These are phyloP conservation scores for Hormaphis cornu DNA, from an alignment of 1,140 invertebrate genomes.

Conservation along the genomic window DNA sequence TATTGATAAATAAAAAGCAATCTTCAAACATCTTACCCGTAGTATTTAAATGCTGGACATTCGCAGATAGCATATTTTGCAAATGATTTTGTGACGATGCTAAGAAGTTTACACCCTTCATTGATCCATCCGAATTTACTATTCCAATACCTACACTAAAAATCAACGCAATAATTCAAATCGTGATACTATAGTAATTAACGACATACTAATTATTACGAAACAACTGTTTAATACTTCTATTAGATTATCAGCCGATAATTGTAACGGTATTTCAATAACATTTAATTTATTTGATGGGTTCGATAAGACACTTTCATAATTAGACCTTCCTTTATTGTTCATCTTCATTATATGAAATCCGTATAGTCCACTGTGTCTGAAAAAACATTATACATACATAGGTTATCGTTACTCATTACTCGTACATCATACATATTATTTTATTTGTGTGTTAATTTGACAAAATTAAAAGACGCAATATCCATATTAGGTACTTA, in stretches of 20 bases:
- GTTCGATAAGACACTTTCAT: background rate
- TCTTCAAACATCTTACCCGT: background rate
- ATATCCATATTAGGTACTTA: too few relatives aligned
- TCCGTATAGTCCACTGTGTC: constrained; percentile 9
- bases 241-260: background rate
- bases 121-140: background rate
- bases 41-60: constrained; percentile 23
- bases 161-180: background rate
- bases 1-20: too few relatives aligned
- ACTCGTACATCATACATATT: too few relatives aligned
- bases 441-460: too few relatives aligned
- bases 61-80: background rate
- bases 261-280: constrained; percentile 14
- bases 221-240: constrained; percentile 5
- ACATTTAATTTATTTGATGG: background rate
- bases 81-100: background rate
- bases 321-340: background rate
- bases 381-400: background rate
- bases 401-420: too few relatives aligned
- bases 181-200: background rate
- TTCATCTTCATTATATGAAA: constrained; percentile 13
- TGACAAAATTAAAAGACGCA: too few relatives aligned
- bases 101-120: constrained; percentile 7
- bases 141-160: constrained; percentile 21
- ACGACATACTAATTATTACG: background rate